These are phyloP conservation scores for Poeciliopsis gracilis DNA, from an alignment of 2,797 vertebrate species.

Conservation along the genomic window DNA sequence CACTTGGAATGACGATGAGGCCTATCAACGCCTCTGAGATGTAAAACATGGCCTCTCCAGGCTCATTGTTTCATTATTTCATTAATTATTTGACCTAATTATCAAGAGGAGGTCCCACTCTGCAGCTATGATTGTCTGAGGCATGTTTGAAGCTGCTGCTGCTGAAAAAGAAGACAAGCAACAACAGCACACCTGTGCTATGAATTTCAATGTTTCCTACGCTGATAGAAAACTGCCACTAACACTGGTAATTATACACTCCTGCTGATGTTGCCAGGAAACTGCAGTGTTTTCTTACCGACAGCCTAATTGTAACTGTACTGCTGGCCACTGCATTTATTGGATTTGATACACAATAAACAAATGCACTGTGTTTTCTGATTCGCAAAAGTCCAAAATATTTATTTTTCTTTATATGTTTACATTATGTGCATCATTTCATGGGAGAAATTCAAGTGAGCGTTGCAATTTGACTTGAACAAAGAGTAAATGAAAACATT, in stretches of 20 bases:
- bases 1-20: conserved; percentile 59
- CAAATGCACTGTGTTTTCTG: background rate
- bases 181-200: conserved; percentile 65
- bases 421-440: background rate
- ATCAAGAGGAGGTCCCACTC: conserved; percentile 27
- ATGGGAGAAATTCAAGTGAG: background rate
- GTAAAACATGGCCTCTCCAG: conserved; percentile 60
- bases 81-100: conserved; percentile 64
- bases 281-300: conserved; percentile 50
- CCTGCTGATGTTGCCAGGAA: conserved; percentile 50
- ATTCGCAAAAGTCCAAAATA: background rate
- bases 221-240: conserved; percentile 56
- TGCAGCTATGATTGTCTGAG: conserved; percentile 35
- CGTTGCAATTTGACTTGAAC: background rate
- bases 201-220: conserved; percentile 49
- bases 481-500: background rate
- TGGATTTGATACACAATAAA: background rate
- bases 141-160: conserved; percentile 43
- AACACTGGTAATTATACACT: conserved; percentile 61
- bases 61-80: conserved; percentile 56
- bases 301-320: conserved; percentile 30
- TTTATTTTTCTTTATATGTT: background rate
- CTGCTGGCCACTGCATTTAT: background rate
- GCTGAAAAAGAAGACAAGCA: conserved; percentile 23
- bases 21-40: conserved; percentile 75